These are phyloP conservation scores for Patella caerulea DNA, from an alignment of 2,888 invertebrate species.

Conservation along the genomic window DNA sequence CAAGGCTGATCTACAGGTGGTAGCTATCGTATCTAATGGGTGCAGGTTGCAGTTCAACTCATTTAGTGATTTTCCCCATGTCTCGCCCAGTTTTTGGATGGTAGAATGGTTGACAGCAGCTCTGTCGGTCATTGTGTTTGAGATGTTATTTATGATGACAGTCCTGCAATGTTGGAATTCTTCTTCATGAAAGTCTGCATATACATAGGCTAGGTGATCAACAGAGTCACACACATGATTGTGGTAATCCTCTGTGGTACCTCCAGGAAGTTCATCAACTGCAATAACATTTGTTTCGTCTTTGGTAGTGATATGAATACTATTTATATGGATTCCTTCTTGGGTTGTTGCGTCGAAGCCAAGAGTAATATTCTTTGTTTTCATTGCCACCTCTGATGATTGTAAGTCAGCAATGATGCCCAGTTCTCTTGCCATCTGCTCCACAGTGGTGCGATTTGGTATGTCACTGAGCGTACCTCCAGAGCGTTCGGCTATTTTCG, in stretches of 20 bases:
- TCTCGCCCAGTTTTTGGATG: slow-evolving; percentile 11
- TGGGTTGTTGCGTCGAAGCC: slow-evolving; percentile 37
- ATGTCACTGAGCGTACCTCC: neutral
- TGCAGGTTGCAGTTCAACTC: slow-evolving; percentile 35
- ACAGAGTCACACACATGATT: slow-evolving; percentile 27
- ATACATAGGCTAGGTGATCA: slow-evolving; percentile 20
- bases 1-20: slow-evolving; percentile 21
- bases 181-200: slow-evolving; percentile 16
- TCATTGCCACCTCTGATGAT: slow-evolving; percentile 22
- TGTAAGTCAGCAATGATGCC: slow-evolving; percentile 21
- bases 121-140: slow-evolving; percentile 36
- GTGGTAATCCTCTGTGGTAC: slow-evolving; percentile 32
- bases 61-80: slow-evolving; percentile 28
- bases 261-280: slow-evolving; percentile 33
- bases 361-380: slow-evolving; percentile 24
- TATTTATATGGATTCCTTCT: slow-evolving; percentile 34
- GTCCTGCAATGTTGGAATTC: slow-evolving; percentile 18
- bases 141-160: slow-evolving; percentile 25
- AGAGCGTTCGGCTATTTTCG: neutral
- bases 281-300: slow-evolving; percentile 21
- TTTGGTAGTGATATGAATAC: slow-evolving; percentile 32
- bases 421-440: slow-evolving; percentile 19
- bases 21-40: slow-evolving; percentile 32
- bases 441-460: neutral
- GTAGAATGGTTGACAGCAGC: slow-evolving; percentile 29